Evolutionary conservation across 2,797 vertebrate species (phyloP).

Genomic region (Hemibagrus guttatus): DNA sequence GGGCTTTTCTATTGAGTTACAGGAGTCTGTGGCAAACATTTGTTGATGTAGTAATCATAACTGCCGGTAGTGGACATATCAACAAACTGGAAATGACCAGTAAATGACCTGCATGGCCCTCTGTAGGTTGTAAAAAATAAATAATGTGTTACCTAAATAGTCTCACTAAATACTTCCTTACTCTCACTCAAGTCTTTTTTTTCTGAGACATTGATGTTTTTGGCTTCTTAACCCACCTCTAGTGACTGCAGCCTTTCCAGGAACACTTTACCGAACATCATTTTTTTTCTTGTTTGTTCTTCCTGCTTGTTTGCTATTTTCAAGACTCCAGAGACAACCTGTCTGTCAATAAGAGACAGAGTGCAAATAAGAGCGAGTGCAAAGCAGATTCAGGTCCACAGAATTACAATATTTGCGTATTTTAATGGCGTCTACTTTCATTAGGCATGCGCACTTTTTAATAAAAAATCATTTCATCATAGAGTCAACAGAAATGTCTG

Average conservation of each 20-base stretch:
- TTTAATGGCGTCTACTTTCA: background rate
- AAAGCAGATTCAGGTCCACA: background rate
- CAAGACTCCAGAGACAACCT: conserved; percentile 7
- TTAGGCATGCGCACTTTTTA: background rate
- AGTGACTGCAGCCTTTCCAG: background rate
- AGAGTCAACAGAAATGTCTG: conserved; percentile 8
- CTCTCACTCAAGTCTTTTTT: background rate
- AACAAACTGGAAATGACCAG: background rate
- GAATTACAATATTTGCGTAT: background rate
- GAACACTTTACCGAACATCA: background rate
- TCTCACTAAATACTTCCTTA: background rate
- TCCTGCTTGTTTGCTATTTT: background rate
- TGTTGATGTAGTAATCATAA: background rate
- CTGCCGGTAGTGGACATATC: background rate
- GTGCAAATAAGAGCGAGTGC: background rate
- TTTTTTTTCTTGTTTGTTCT: background rate
- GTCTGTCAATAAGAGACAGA: conserved; percentile 9
- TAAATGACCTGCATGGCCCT: background rate
- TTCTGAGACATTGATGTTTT: background rate
- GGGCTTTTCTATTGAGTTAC: background rate
- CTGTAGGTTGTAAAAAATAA: background rate
- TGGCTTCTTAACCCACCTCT: background rate
- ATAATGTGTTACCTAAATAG: background rate
- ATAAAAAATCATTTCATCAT: background rate
- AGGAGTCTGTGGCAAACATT: background rate